phyloP scores from a whole-genome alignment of 2,113 vertebrate genomes.

The Apodemus speciosus region DNA sequence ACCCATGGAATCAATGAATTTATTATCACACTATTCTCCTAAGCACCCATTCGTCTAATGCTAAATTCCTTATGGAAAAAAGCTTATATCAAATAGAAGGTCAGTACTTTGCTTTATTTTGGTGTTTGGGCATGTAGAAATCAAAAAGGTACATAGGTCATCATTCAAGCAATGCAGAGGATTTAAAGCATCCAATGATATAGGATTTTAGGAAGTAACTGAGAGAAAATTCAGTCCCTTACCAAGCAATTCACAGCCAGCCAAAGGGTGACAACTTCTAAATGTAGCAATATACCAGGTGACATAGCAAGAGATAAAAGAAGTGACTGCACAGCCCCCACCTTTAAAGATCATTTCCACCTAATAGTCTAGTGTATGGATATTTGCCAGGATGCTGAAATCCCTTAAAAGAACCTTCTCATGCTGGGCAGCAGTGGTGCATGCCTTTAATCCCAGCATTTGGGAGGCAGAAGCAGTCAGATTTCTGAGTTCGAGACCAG shows the following conservation, averaged over 20 bases:
- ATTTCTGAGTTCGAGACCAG: too few relatives aligned
- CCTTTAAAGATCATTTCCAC: conserved; percentile 41
- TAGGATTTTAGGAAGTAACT: background rate
- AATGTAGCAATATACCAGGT: background rate
- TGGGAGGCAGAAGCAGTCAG: too few relatives aligned
- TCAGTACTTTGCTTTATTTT: conserved; percentile 50
- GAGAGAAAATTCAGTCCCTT: conserved; percentile 8
- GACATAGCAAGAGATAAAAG: background rate
- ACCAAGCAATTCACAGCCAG: background rate
- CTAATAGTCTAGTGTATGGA: conserved; percentile 36
- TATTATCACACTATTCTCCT: background rate
- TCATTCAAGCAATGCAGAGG: background rate
- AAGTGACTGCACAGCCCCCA: background rate
- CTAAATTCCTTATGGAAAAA: conserved; percentile 30
- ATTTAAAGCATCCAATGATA: conserved; percentile 6
- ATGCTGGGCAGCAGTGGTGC: too few relatives aligned
- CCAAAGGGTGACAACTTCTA: background rate
- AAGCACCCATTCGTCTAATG: background rate
- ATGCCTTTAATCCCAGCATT: too few relatives aligned
- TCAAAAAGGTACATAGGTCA: background rate
- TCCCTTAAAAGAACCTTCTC: conserved; percentile 41
- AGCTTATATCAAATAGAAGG: conserved; percentile 49
- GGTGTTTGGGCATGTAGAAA: conserved; percentile 20
- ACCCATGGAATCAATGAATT: conserved; percentile 50
- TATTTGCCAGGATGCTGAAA: conserved; percentile 33